Evolutionary conservation across 2,797 vertebrate species (phyloP), one percentile per base, ranked within the genome.

Genomic region (Arremon aurantiirostris): DNA sequence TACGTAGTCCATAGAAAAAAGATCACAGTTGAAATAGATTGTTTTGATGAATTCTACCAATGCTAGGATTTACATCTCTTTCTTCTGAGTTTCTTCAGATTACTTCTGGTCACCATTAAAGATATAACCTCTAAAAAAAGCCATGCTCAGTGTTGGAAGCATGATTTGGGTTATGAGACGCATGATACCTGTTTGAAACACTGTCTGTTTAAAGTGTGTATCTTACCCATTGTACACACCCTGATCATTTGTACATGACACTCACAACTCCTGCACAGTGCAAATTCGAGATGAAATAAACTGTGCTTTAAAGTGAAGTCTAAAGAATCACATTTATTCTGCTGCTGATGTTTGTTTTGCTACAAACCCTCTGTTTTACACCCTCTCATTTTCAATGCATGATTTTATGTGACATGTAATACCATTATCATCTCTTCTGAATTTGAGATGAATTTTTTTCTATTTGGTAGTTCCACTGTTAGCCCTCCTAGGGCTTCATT

Each of bases 21-120:
- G 61, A 11, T 44, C 8, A 2, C n/a, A 46, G 35, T 79, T 76
- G 37, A 72, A 84, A 63, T 30, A 46, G 22, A 65, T 82, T 35
- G 11, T 53, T 76, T 30, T 55, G 16, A 27, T 90, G 32, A 70
- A 57, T 89, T 94, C 75, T 93, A 41, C 32, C 72, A 81, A 19
- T 14, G 12, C 39, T 81, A 57, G 42, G 24, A 83, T 82, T 95
- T 89, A 9, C 21, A 60, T 82, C 46, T 81, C 34, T 65, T 52
- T 86, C 27, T 75, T 84, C 60, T 84, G 59, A 94, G 30, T 92
- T 91, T 89, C 63, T 82, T 75, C 84, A 83, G 41, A 65, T 90
- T 93, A 73, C 73, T 86, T 94, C 64, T 81, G 47, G 46, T 79
- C 69, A 56, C 69, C 69, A 63, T 84, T 88, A 68, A 76, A 87